phyloP scores from a whole-genome alignment of 2,888 invertebrate species.

The Allygus modestus region DNA sequence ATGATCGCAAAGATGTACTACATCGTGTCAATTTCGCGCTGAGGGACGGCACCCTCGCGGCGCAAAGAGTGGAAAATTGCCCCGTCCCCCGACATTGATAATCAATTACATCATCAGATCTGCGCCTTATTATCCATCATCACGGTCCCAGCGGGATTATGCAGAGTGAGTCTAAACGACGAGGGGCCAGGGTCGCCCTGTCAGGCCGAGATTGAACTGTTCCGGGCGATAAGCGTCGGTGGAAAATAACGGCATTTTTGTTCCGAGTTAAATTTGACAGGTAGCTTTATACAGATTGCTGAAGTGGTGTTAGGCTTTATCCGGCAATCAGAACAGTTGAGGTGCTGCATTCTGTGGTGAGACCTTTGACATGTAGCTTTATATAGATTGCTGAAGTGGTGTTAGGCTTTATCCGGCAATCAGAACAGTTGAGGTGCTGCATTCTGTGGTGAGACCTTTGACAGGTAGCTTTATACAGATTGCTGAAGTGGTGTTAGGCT shows the following conservation, averaged over 20 bases:
- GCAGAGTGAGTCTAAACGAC: not conserved
- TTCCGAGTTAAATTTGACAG: not conserved
- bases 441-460: no score
- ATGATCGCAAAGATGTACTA: conserved; percentile 2
- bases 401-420: no score
- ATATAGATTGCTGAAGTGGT: no score
- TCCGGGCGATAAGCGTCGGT: not conserved
- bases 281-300: not conserved
- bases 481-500: no score
- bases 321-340: no score
- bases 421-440: no score
- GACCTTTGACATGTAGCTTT: no score
- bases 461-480: no score
- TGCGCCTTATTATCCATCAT: conserved; percentile 43
- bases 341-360: no score
- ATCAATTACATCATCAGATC: conserved; percentile 59
- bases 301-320: no score
- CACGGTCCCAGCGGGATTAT: conserved; percentile 26
- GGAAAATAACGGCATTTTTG: not conserved
- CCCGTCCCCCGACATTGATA: conserved; percentile 47
- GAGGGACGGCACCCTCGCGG: not conserved
- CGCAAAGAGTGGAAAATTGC: conserved; percentile 55
- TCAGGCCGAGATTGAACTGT: conserved; percentile 10
- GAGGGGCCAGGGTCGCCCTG: not conserved
- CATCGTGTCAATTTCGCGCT: conserved; percentile 26